Base-by-base conservation (phyloP, 1,140 invertebrate species). In the Calephelis virginiensis region DNA sequence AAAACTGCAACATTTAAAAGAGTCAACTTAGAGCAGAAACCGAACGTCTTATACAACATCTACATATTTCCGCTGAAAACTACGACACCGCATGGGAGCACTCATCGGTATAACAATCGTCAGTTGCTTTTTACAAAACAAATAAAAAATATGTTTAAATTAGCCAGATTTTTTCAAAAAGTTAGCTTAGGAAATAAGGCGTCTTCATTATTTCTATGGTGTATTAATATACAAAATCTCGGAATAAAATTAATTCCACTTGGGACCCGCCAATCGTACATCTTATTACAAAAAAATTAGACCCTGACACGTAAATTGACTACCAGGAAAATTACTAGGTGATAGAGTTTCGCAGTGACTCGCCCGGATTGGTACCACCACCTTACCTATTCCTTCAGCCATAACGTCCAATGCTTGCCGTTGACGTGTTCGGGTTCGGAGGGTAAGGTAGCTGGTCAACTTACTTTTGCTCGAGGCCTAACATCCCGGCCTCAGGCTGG, bases 91-190 rank as follows among this genome's bases (percentile, higher is more conserved):
- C 66, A 37, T 70, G 68, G 72, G 68, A 73, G 13, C 4, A 49
- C 11, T 53, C 72, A 73, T n/a, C 48, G 68, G 37, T 73, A 73
- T 46, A 68, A 73, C 14, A 73, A 73, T 63, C 40, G 43, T 10
- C 68, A 70, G 38, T 48, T 70, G 13, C 48, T 73, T 1, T 73
- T 73, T 49, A 68, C 66, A 1, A 68, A 70, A 48, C 64, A 70
- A 40, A 67, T 73, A 12, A 47, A 74, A 17, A 47, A 64, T 73
- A n/a, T n/a, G n/a, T 11, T 64, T 73, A 53, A 64, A 59, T 38
- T 66, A 70, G 53, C 64, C 68, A 17, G 17, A 9, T 11, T 56
- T 61, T 8, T 61, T 66, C 46, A 66, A 68, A 11, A 66, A 66
- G 49, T 66, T 61, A 10, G 59, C 72, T 8, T 67, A 61, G 50